phyloP scores from a whole-genome alignment of 2,797 vertebrate genomes.

The Hozukius guyotensis region DNA sequence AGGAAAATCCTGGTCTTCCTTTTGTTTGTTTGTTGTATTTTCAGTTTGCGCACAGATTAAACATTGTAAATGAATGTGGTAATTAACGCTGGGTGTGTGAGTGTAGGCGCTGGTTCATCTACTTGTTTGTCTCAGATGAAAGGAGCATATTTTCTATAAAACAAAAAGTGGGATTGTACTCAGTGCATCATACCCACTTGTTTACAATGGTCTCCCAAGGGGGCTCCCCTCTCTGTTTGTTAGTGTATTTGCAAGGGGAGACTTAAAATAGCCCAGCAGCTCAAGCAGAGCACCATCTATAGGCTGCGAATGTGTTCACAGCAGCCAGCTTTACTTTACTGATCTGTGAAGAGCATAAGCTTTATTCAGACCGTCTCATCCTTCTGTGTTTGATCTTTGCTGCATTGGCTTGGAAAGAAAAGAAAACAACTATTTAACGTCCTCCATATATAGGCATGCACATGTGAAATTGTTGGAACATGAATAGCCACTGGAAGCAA shows the following conservation, averaged over 20 bases:
- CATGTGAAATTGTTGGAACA: slow-evolving; percentile 8
- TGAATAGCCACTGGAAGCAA: slow-evolving; percentile 1
- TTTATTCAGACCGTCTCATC: slow-evolving; percentile 47
- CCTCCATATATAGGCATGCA: neutral
- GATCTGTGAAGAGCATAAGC: slow-evolving; percentile 47
- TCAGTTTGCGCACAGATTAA: slow-evolving; percentile 76
- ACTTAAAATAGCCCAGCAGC: slow-evolving; percentile 79
- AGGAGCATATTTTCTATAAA: slow-evolving; percentile 77
- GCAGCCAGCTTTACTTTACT: slow-evolving; percentile 49
- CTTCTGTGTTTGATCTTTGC: slow-evolving; percentile 56
- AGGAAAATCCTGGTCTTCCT: slow-evolving; percentile 73
- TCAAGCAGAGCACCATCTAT: slow-evolving; percentile 69
- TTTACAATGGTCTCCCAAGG: slow-evolving; percentile 79
- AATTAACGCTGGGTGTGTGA: slow-evolving; percentile 75
- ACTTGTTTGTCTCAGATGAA: slow-evolving; percentile 84
- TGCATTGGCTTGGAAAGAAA: slow-evolving; percentile 20
- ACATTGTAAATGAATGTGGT: slow-evolving; percentile 82
- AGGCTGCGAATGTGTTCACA: slow-evolving; percentile 48
- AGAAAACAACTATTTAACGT: slow-evolving; percentile 2
- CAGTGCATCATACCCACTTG: slow-evolving; percentile 76
- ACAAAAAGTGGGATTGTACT: slow-evolving; percentile 80
- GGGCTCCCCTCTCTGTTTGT: slow-evolving; percentile 75
- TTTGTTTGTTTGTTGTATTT: slow-evolving; percentile 84
- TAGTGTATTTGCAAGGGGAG: slow-evolving; percentile 76
- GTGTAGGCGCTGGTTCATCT: slow-evolving; percentile 76